Evolutionary conservation across 2,888 invertebrate species (phyloP).

Genomic region (Actias luna): DNA sequence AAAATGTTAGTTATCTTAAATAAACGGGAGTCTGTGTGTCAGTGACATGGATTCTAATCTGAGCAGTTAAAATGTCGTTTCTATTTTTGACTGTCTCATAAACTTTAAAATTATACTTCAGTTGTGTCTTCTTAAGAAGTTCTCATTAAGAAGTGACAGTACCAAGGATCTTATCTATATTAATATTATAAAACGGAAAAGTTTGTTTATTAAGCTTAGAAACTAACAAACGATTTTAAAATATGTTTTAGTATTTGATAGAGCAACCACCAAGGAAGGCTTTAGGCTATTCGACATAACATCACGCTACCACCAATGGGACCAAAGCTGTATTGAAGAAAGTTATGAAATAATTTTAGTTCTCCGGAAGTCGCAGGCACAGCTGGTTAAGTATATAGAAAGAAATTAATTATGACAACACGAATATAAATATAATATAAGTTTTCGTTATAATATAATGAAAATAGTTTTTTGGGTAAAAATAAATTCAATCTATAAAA

Average conservation of each 20-base stretch:
- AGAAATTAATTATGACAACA: background rate
- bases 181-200: too few species aligned
- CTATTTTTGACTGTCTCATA: constrained; percentile 33
- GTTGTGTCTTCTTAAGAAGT: background rate
- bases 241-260: too few species aligned
- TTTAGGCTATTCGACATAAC: too few species aligned
- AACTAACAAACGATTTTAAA: too few species aligned
- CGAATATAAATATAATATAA: background rate
- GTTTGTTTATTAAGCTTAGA: too few species aligned
- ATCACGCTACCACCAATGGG: too few species aligned
- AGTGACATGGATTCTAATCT: constrained; percentile 18
- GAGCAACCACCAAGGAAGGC: too few species aligned
- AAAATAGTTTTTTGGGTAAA: background rate
- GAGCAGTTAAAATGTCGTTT: constrained; percentile 28
- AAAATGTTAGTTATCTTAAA: constrained; percentile 9
- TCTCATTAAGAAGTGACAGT: background rate
- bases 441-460: background rate
- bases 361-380: too few species aligned
- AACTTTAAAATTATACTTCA: constrained; percentile 24
- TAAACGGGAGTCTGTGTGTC: constrained; percentile 2
- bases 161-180: constrained; percentile 1
- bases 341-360: too few species aligned
- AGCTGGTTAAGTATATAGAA: too few species aligned
- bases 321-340: too few species aligned
- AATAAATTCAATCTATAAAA: background rate